phyloP scores from a whole-genome alignment of 2,888 invertebrate species.

The Oithona nana region DNA sequence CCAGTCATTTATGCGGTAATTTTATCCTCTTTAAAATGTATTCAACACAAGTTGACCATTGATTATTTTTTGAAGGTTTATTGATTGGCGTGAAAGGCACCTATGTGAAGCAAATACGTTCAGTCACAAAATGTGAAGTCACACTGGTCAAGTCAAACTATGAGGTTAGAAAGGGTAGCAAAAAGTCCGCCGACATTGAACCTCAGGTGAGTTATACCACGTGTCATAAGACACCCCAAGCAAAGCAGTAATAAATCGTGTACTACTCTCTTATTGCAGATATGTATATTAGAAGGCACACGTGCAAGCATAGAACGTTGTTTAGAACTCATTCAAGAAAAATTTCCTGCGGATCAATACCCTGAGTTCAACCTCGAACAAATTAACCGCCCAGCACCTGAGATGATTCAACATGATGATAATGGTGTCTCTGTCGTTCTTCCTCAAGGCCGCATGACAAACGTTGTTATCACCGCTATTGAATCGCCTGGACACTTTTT shows the following conservation, averaged over 20 bases:
- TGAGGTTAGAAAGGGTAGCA: not conserved
- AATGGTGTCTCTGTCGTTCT: conserved; percentile 29
- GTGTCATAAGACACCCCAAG: not conserved
- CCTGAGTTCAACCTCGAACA: conserved; percentile 54
- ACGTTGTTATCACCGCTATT: conserved; percentile 70
- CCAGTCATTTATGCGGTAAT: not conserved
- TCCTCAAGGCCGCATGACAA: conserved; percentile 77
- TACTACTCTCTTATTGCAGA: not conserved
- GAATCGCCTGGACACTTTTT: conserved; percentile 75
- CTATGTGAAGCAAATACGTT: conserved; percentile 4
- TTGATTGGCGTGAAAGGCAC: conserved; percentile 14
- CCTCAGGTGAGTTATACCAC: not conserved
- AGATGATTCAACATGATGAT: conserved; percentile 22
- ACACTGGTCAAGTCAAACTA: not conserved
- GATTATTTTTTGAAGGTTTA: conserved; percentile 16
- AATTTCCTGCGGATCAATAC: conserved; percentile 56
- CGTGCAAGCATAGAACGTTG: conserved; percentile 59
- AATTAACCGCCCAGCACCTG: conserved; percentile 30
- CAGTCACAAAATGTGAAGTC: conserved; percentile 1
- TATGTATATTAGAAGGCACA: conserved; percentile 36
- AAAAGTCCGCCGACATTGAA: too few relatives aligned
- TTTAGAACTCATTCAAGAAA: conserved; percentile 58
- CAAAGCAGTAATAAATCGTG: too few relatives aligned
- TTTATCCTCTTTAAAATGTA: conserved; percentile 19
- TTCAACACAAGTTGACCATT: not conserved